Evolutionary conservation across 2,113 vertebrate genomes (phyloP).

Genomic region (Nothobranchius furzeri): DNA sequence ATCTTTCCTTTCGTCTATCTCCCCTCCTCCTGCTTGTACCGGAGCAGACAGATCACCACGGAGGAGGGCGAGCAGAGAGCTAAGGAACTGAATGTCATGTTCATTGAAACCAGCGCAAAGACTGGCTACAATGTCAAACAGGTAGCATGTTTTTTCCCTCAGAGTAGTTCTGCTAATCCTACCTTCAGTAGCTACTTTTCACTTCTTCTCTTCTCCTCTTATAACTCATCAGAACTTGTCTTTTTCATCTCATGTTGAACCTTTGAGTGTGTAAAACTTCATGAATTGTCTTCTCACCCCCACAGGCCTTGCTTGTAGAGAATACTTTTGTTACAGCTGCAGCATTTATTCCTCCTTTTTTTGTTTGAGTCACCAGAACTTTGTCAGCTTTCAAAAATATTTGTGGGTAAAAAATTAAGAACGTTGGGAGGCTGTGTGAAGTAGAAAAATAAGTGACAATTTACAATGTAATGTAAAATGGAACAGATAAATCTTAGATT

Average conservation of each 20-base stretch:
- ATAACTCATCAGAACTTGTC: slow-evolving; percentile 13
- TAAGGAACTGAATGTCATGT: slow-evolving; percentile 97
- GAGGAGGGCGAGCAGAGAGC: slow-evolving; percentile 94
- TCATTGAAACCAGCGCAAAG: slow-evolving; percentile 96
- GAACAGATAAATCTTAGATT: too few relatives aligned
- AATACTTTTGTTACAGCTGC: slow-evolving; percentile 17
- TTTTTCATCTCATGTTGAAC: neutral
- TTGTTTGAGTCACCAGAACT: slow-evolving; percentile 17
- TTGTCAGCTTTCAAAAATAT: slow-evolving; percentile 19
- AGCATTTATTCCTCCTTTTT: slow-evolving; percentile 12
- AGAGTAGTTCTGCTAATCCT: slow-evolving; percentile 53
- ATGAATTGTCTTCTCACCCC: neutral
- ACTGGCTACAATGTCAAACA: slow-evolving; percentile 97
- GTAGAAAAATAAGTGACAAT: too few relatives aligned
- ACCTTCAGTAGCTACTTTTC: slow-evolving; percentile 23
- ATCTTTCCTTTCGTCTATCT: slow-evolving; percentile 59
- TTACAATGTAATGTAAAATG: neutral
- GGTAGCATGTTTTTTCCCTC: slow-evolving; percentile 78
- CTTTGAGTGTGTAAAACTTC: neutral
- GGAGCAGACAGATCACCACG: slow-evolving; percentile 93
- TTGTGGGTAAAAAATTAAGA: slow-evolving; percentile 10
- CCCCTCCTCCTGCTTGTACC: slow-evolving; percentile 56
- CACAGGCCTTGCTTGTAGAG: slow-evolving; percentile 33
- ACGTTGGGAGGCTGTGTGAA: too few relatives aligned
- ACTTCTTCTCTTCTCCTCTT: slow-evolving; percentile 26